Evolutionary conservation across 1,140 invertebrate genomes (phyloP), one percentile per base, ranked within the genome.

Genomic region (Wasmannia auropunctata): DNA sequence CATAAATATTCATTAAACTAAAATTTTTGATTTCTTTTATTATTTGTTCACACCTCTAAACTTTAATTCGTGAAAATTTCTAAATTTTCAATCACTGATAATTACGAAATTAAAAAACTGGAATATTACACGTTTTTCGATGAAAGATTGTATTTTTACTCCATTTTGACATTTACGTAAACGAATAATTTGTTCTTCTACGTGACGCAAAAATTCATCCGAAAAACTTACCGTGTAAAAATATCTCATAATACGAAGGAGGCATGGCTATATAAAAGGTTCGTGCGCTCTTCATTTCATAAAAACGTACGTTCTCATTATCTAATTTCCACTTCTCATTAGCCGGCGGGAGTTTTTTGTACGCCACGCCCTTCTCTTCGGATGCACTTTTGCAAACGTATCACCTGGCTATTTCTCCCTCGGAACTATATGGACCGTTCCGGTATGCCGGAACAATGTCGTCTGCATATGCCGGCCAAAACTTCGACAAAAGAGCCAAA

Each of bases 291-390:
- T 80, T 80, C 63, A 67, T 80, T 69, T 69, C 63, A 43, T 69
- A 67, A 67, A 80, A 67, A 67, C 43, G 77, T 80, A 80, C 77
- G 16, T 69, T 80, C 63, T 80, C 77, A 80, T 80, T 80, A 80
- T 69, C 77, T 80, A 80, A 80, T 80, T 80, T 80, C 77, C 49
- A 37, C 43, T 22, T 80, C 77, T 80, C 77, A 80, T 80, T 69
- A 80, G 62, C 34, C 77, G 31, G 77, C 43, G 16, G 46, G 34
- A 49, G 46, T 69, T 80, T 69, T 80, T 80, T 80, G 76, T 51
- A 67, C 2, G 76, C 43, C 31, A 62, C 31, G 31, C 31, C 60
- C 43, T 67, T 37, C 43, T 11, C 60, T 49, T 79, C 28, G 28
- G 58, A 65, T 79, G 76, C 58, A 79, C 46, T 67, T 67, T 54